phyloP scores from a whole-genome alignment of 2,113 vertebrate species.

The Cyanistes caeruleus region DNA sequence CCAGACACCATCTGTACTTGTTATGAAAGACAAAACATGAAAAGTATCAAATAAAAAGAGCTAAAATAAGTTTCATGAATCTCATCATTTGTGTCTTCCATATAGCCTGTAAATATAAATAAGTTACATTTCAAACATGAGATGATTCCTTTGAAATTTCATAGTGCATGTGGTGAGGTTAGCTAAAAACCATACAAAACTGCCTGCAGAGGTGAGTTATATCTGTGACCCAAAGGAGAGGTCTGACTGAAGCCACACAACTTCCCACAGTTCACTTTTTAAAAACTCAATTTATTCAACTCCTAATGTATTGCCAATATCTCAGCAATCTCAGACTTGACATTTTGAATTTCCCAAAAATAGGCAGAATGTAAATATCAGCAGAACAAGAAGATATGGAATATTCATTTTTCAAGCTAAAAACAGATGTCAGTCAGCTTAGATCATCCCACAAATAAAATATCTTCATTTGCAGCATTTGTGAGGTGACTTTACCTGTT shows the following conservation, averaged over 20 bases:
- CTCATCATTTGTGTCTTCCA: not conserved
- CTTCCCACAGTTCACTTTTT: not conserved
- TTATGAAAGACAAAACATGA: not conserved
- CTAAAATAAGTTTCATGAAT: not conserved
- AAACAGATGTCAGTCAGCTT: conserved; percentile 67
- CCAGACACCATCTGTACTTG: not conserved
- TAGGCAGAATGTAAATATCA: conserved; percentile 27
- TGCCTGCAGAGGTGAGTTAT: not conserved
- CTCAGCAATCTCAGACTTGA: not conserved
- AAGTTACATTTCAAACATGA: not conserved
- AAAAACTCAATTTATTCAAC: not conserved
- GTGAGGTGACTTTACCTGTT: conserved; percentile 73
- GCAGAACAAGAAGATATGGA: conserved; percentile 31
- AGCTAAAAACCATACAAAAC: not conserved
- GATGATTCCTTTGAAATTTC: not conserved
- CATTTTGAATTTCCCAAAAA: not conserved
- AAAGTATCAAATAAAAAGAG: not conserved
- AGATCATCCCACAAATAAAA: conserved; percentile 58
- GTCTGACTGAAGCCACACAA: conserved; percentile 39
- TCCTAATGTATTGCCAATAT: not conserved
- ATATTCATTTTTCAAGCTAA: conserved; percentile 54
- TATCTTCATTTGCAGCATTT: conserved; percentile 70
- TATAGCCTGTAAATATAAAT: conserved; percentile 32
- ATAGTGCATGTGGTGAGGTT: not conserved
- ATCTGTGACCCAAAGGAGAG: not conserved